Evolutionary conservation across 2,113 vertebrate species (phyloP).

Genomic region (Heteronetta atricapilla): DNA sequence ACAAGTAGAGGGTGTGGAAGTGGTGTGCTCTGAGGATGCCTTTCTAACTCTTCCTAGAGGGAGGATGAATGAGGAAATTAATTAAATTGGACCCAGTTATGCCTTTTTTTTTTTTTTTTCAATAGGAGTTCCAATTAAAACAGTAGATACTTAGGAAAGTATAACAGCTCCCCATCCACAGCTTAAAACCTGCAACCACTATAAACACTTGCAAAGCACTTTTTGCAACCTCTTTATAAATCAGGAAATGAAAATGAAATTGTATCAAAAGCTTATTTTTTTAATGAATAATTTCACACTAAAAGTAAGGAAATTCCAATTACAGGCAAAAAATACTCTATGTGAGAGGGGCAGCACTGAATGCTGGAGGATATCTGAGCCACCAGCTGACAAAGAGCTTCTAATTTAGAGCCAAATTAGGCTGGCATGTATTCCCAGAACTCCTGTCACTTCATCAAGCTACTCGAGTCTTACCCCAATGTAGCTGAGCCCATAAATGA

Average conservation of each 20-base stretch:
- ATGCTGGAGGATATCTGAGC: background rate
- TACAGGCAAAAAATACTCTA: background rate
- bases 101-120: background rate
- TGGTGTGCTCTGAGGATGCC: background rate
- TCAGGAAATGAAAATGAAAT: background rate
- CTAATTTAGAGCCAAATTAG: slow-evolving; percentile 50
- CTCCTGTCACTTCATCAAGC: background rate
- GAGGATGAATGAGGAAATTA: background rate
- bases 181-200: background rate
- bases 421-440: background rate
- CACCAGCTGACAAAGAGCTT: background rate
- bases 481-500: background rate
- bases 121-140: background rate
- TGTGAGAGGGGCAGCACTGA: background rate
- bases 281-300: background rate
- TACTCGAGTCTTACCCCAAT: background rate
- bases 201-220: background rate
- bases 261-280: background rate
- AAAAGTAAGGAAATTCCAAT: background rate
- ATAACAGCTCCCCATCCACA: background rate
- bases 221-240: background rate
- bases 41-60: background rate
- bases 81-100: background rate
- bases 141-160: background rate
- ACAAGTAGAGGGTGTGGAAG: fast-evolving